Base-by-base conservation (phyloP, 2,888 invertebrate species). In the Tiliacea citrago region DNA sequence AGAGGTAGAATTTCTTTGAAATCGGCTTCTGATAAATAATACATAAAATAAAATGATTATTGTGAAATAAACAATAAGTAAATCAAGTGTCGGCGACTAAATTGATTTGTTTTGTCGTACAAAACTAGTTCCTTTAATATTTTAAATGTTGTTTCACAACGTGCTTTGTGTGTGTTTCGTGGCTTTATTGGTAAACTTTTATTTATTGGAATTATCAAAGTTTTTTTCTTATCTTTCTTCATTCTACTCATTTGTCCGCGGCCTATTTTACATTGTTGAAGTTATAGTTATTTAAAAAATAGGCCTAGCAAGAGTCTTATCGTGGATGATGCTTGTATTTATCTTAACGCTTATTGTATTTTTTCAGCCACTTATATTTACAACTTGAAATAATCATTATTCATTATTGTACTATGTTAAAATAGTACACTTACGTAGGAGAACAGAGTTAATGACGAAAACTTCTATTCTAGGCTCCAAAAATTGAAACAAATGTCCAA, bases 61-160 rank as follows among this genome's bases (percentile, higher is more conserved):
- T 70, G 51, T 47, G 75, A 86, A 89, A 90, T 82, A 88, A 83
- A 75, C 81, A 13, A 86, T 86, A 79, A 13, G 85, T 86, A 79
- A 83, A 83, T 84, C 29, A 55, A 55, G 73, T 60, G 66, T 24
- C 51, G 47, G 60, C 51, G 67, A 68, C 68, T 68, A 86, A 86
- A 81, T 83, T 80, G 81, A 85, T 83, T 78, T 67, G 55, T 79
- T 82, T 85, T 77, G 74, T 77, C 63, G 69, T 51, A 63, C n/a
- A 71, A 79, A 73, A 61, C 18, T 63, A 21, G 61, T 47, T 61
- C 10, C 61, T 83, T 74, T 77, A 75, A 70, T 74, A 83, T 80
- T 86, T 85, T 87, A 92, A 91, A 92, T 93, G 94, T 91, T 82
- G 88, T 78, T 88, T 77, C 85, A 86, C 74, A 75, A 79, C 75